Base-by-base conservation (phyloP, 2,113 vertebrate genomes). In the Petromus typicus region DNA sequence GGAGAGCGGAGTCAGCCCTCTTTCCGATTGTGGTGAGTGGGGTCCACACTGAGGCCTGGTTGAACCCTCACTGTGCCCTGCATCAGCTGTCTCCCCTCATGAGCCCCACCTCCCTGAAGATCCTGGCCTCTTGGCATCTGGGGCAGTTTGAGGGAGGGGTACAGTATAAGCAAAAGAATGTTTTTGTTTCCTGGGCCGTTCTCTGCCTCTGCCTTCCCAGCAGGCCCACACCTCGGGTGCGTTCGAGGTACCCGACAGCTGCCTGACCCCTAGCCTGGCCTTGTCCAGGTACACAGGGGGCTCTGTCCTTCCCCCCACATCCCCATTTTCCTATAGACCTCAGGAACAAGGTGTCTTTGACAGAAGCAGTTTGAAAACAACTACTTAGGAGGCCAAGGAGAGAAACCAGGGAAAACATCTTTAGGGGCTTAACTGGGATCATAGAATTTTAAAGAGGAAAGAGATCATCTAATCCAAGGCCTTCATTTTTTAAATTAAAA, bases 11-110 rank as follows among this genome's bases (percentile, higher is more conserved):
- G 34, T 67, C 61, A 13, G 37, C 43, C 34, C 34, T 16, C 16
- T 57, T 61, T 34, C 22, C 34, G 0, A 13, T 25, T 1, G 10
- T 4, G 12, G 17, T 22, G 8, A 0, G 3, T 3, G n/a, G 43
- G 63, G 0, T 43, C 1, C n/a, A 17, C 59, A 9, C 18, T 30
- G 56, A 37, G 12, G 5, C 67, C 30, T 23, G 40, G 71, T 23
- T 75, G 40, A 43, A 43, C 20, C 71, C 40, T 73, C 43, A 27
- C 40, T 45, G 40, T 27, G 12, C 17, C 56, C 27, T 27, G n/a
- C 14, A 34, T 37, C 10, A 51, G 51, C 18, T 0, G 6, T 25
- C n/a, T 61, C 14, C 67, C 43, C 40, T 25, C 3, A 27, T 3
- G 37, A n/a, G 30, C 34, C 67, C 40, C 11, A 30, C 0, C 30